phyloP scores from a whole-genome alignment of 2,113 vertebrate genomes.

The Petaurus breviceps region DNA sequence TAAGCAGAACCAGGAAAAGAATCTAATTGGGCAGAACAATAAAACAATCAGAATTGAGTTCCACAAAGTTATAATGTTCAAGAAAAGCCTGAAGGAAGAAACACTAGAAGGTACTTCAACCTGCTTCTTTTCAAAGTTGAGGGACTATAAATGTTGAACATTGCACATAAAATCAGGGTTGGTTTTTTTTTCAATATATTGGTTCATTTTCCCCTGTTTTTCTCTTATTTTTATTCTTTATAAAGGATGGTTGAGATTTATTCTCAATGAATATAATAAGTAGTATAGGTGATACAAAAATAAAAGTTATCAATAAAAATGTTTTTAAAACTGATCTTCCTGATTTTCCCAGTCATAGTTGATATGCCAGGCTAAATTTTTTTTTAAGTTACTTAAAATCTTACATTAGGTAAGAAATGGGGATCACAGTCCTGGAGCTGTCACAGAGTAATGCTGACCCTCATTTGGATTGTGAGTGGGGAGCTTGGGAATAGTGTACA shows the following conservation, averaged over 20 bases:
- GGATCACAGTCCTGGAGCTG: neutral
- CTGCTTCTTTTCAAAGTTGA: neutral
- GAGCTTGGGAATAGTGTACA: neutral
- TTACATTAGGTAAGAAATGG: neutral
- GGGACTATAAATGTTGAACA: neutral
- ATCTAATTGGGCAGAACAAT: neutral
- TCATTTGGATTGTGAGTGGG: neutral
- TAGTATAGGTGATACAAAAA: neutral
- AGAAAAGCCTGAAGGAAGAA: neutral
- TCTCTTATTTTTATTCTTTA: neutral
- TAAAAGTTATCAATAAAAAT: neutral
- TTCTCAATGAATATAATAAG: neutral
- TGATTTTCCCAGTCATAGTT: neutral
- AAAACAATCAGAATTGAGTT: neutral
- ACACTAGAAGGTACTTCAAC: neutral
- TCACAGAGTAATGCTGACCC: neutral
- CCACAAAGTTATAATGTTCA: neutral
- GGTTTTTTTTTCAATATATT: neutral
- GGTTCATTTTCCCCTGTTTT: neutral
- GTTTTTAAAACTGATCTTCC: neutral
- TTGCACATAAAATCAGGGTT: neutral
- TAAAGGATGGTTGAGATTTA: neutral
- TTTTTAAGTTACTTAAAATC: neutral
- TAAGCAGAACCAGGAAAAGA: neutral
- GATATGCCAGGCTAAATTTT: neutral